Conservation (phyloP, 2,888 invertebrate species). For the Calameuta filiformis region DNA sequence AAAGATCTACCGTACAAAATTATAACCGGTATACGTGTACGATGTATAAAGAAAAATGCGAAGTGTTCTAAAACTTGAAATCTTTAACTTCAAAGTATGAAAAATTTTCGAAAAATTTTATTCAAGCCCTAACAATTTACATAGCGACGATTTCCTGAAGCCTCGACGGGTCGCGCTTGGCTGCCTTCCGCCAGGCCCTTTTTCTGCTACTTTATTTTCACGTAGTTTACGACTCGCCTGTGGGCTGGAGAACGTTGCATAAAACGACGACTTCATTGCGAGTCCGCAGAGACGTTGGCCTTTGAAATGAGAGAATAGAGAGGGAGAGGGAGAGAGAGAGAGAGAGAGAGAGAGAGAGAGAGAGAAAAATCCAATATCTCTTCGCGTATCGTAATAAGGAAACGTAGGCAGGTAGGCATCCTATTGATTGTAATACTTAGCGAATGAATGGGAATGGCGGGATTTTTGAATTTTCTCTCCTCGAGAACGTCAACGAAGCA, state of each 20-base stretch:
- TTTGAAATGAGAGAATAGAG: not conserved
- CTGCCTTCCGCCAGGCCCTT: not conserved
- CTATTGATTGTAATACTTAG: not conserved
- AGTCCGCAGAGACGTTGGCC: not conserved
- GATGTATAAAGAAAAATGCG: too few species aligned
- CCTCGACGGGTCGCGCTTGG: not conserved
- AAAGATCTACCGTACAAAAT: too few species aligned
- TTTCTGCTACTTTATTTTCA: not conserved
- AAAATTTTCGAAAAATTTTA: not conserved
- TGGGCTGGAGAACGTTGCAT: not conserved
- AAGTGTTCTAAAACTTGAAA: not conserved
- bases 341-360: too few species aligned
- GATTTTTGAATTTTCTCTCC: not conserved
- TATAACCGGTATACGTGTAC: too few species aligned
- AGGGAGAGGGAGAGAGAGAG: too few species aligned
- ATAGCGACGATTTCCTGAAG: not conserved
- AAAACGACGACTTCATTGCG: not conserved
- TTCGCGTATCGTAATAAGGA: not conserved
- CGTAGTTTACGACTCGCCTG: not conserved
- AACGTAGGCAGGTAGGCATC: not conserved
- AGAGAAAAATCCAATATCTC: not conserved
- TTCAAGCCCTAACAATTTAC: not conserved
- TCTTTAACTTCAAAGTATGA: not conserved
- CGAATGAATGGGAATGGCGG: not conserved
- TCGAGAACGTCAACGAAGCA: not conserved